Evolutionary conservation across 2,113 vertebrate genomes (phyloP), one percentile per base, ranked within the genome.

Genomic region (Neogale vison): DNA sequence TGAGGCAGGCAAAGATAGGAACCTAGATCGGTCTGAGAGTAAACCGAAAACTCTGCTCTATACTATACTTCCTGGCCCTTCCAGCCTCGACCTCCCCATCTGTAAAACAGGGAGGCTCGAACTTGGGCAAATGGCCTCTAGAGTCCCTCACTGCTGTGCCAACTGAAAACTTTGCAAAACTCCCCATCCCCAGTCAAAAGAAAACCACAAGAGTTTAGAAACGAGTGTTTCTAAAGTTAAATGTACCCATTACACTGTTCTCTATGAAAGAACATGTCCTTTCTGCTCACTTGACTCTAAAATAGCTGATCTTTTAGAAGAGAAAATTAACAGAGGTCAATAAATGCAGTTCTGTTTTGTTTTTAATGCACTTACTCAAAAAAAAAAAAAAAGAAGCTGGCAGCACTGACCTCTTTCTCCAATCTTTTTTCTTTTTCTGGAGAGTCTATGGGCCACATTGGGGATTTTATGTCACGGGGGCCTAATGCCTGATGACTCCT

Each of bases 11-110:
- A 1, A 24, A 47, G 14, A 52, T 24, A 14, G 23, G n/a, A 67
- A 18, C 10, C 21, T 3, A 17, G n/a, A 20, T 23, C 23, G 7
- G 18, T 23, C 47, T 4, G 17, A 50, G 0, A 4, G 12, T 12
- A 59, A 57, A 12, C 15, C 61, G 3, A 59, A 36, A 14, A 57
- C 39, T 23, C 36, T 11, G 34, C 55, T 11, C 80, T 85, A 45
- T 24, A 13, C 36, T 2, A 11, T 47, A 10, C 26, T 11, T n/a
- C 55, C 14, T 2, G 4, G 14, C 9, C 29, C 31, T 65, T 11
- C 55, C 80, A 52, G 89, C 72, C 85, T 74, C 85, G 1, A n/a
- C n/a, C 17, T 79, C 12, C 72, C 31, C 52, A 11, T 42, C 81
- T 29, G 65, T n/a, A 20, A 55, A 55, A 39, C 0, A 9, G 65